Base-by-base conservation (phyloP, 2,888 invertebrate genomes). In the Dicycla oo region DNA sequence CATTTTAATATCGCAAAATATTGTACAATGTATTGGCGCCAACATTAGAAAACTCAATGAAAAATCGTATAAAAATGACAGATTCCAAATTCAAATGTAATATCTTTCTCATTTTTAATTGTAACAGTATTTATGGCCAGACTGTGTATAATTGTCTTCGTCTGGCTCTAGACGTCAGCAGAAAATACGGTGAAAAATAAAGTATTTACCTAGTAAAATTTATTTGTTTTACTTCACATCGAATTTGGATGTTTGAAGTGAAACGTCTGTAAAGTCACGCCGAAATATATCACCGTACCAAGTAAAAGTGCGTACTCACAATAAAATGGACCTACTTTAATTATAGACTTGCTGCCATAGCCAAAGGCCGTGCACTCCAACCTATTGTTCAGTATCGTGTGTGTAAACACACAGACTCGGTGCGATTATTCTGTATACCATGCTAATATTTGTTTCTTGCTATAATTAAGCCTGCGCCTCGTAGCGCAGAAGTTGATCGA, bases 371-470 rank as follows among this genome's bases (percentile, higher is more conserved):
- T 40, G 13, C n/a, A 3, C 38, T 26, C 4, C 8, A 6, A 40
- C 10, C 18, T 6, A 40, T 30, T 49, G 40, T 23, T 40, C 57
- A 11, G 20, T 45, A 40, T 30, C 18, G 8, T 45, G 15, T 13
- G 5, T 34, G 3, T 20, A 57, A 40, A 67, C 8, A 60, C 20
- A 13, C n/a, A 34, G 3, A 8, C 10, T 20, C 5, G 5, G 8
- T 8, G n/a, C 15, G n/a, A 56, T 56, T 11, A 47, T 69, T 67
- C 54, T 18, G 26, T 38, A 43, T 10, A 13, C 20, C 26, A 38
- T 20, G n/a, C 47, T 54, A 56, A 67, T 69, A 54, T 47, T 63
- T 20, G 23, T 20, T 40, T 45, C 18, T 40, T 56, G 47, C 13
- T 15, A 30, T 57, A 47, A 54, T 72, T 45, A 47, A 57, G 11